Evolutionary conservation across 1,140 invertebrate species (phyloP).

Genomic region (Drosophila repleta): DNA sequence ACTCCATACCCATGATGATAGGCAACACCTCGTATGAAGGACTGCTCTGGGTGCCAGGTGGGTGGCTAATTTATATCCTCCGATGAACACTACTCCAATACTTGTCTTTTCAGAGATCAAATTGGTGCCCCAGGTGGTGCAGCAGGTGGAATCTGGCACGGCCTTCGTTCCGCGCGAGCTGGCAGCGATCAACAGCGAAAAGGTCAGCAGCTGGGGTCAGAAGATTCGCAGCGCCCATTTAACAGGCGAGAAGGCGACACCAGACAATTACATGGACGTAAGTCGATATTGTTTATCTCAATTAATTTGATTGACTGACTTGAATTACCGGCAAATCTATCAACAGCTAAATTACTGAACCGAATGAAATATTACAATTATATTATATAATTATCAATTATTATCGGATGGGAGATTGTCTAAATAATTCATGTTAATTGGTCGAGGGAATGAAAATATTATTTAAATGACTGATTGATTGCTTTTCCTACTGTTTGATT

Average conservation of each 20-base stretch:
- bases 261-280: constrained; percentile 76
- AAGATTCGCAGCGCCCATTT: constrained; percentile 64
- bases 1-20: constrained; percentile 83
- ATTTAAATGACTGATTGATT: no score
- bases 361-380: no score
- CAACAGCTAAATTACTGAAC: no score
- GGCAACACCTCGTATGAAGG: constrained; percentile 83
- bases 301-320: background rate
- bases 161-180: constrained; percentile 68
- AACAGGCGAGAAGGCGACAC: constrained; percentile 53
- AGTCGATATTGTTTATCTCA: constrained; percentile 1
- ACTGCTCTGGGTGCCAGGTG: constrained; percentile 68
- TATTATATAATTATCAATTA: no score
- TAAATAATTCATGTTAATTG: no score
- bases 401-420: no score
- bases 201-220: constrained; percentile 43
- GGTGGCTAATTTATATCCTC: background rate
- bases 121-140: constrained; percentile 34
- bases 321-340: no score
- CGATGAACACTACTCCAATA: background rate
- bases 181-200: constrained; percentile 32
- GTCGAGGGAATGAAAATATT: no score
- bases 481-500: no score
- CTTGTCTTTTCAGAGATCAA: constrained; percentile 50
- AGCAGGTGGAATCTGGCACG: constrained; percentile 60